Evolutionary conservation across 2,888 invertebrate genomes (phyloP).

Genomic region (Bedellia somnulentella): DNA sequence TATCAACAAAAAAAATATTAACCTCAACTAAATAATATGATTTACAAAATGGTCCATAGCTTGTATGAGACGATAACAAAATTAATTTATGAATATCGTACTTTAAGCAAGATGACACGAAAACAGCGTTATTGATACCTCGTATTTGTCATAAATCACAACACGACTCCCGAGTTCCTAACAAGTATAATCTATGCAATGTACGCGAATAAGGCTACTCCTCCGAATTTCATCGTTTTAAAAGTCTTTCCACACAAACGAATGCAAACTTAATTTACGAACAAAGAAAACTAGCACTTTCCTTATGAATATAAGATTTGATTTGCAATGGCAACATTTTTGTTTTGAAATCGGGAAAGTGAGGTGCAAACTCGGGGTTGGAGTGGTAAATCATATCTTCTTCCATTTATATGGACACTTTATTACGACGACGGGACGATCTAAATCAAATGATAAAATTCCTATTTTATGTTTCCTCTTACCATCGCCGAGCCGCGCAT

Average conservation of each 20-base stretch:
- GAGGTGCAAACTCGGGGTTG: conserved; percentile 41
- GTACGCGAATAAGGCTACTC: conserved; percentile 1
- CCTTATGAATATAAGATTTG: conserved; percentile 6
- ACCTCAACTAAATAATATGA: too few relatives aligned
- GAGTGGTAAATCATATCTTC: conserved; percentile 49
- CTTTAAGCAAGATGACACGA: too few relatives aligned
- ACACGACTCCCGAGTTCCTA: too few relatives aligned
- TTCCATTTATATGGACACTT: conserved; percentile 58
- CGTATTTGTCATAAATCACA: too few relatives aligned
- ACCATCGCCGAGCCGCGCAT: conserved; percentile 37
- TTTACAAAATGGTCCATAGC: too few relatives aligned
- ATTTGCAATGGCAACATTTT: conserved; percentile 14
- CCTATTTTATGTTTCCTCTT: conserved; percentile 50
- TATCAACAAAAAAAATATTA: too few relatives aligned
- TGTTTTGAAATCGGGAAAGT: conserved; percentile 27
- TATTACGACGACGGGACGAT: conserved; percentile 53
- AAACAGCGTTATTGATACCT: too few relatives aligned
- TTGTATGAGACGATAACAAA: too few relatives aligned
- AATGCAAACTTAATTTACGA: conserved; percentile 2
- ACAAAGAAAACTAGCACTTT: conserved; percentile 5
- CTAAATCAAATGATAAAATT: conserved; percentile 61
- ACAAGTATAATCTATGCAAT: conserved; percentile 2
- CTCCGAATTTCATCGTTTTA: conserved; percentile 3
- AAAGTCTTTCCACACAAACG: neutral
- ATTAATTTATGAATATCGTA: too few relatives aligned